Evolutionary conservation across 2,797 vertebrate genomes (phyloP), one percentile per base, ranked within the genome.

Genomic region (Botia almorhae): DNA sequence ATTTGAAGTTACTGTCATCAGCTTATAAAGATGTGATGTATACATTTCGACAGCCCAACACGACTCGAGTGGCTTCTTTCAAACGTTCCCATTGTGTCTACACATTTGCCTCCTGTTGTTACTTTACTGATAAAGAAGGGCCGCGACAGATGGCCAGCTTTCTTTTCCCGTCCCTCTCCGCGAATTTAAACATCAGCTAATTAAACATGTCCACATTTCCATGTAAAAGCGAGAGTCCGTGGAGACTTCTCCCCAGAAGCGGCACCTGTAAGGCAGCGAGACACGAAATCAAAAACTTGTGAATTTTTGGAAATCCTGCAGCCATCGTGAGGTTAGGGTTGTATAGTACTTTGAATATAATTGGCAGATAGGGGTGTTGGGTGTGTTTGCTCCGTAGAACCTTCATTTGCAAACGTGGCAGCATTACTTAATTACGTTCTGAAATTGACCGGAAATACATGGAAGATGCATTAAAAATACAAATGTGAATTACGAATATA

Each of bases 101-200:
- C 33, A 7, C 61, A 55, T 77, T 76, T 53, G 53, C 69, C 69
- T 58, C 75, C 61, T 60, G 64, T 85, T 63, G 51, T 83, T 61
- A 29, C 17, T 50, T 78, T 53, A 8, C 29, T 19, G 48, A 69
- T 73, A 78, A 60, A 76, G 65, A 76, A 17, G 56, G 29, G 43
- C 50, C 83, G 82, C 84, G 87, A 89, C 94, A 94, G 94, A 94
- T 95, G 93, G 93, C 87, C 89, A 74, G 84, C 87, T 91, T 90
- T 93, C 88, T 90, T 84, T 82, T 73, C 85, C 86, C 68, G 8
- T 83, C 86, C 82, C 87, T 85, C 89, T 89, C 88, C 86, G 90
- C 90, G 93, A 93, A 91, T 91, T 92, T 93, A 93, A 77, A 92
- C 90, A 90, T 91, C 86, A 85, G 78, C 89, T 91, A 92, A 93